These are phyloP conservation scores for Paedocypris micromegethes DNA, from an alignment of 2,797 vertebrate genomes.

Conservation along the genomic window DNA sequence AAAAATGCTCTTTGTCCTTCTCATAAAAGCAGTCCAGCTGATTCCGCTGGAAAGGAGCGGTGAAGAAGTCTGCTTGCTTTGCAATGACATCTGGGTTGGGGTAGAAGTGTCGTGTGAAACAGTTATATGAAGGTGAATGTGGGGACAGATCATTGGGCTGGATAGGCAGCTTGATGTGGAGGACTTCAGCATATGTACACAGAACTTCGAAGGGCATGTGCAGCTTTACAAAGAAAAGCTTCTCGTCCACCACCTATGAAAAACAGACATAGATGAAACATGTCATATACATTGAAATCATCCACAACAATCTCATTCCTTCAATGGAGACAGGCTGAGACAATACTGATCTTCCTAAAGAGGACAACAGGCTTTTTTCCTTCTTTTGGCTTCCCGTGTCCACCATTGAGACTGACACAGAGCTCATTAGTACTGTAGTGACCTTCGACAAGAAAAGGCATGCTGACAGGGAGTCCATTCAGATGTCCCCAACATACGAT, in stretches of 20 bases:
- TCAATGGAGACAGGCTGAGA: slow-evolving; percentile 84
- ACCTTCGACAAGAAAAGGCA: neutral
- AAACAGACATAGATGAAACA: neutral
- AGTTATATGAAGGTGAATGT: slow-evolving; percentile 35
- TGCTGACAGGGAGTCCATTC: neutral
- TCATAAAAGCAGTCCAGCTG: slow-evolving; percentile 74
- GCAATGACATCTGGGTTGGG: slow-evolving; percentile 62
- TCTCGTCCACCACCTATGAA: slow-evolving; percentile 85
- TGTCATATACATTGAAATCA: slow-evolving; percentile 33
- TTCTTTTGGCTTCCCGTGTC: neutral
- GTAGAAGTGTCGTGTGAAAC: slow-evolving; percentile 63
- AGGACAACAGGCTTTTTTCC: neutral
- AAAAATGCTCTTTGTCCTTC: slow-evolving; percentile 76
- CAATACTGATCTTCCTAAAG: slow-evolving; percentile 53
- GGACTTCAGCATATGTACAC: slow-evolving; percentile 86
- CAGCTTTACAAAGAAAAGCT: slow-evolving; percentile 88
- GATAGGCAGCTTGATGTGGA: slow-evolving; percentile 93
- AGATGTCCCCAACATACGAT: neutral
- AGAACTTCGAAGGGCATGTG: slow-evolving; percentile 92
- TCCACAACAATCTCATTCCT: slow-evolving; percentile 79
- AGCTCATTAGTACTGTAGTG: too few relatives aligned
- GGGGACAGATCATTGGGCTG: slow-evolving; percentile 78
- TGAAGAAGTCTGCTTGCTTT: slow-evolving; percentile 83
- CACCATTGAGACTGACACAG: neutral
- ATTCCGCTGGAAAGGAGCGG: slow-evolving; percentile 85